Base-by-base conservation (phyloP, 2,888 invertebrate species). In the Lacanobia wlatinum region DNA sequence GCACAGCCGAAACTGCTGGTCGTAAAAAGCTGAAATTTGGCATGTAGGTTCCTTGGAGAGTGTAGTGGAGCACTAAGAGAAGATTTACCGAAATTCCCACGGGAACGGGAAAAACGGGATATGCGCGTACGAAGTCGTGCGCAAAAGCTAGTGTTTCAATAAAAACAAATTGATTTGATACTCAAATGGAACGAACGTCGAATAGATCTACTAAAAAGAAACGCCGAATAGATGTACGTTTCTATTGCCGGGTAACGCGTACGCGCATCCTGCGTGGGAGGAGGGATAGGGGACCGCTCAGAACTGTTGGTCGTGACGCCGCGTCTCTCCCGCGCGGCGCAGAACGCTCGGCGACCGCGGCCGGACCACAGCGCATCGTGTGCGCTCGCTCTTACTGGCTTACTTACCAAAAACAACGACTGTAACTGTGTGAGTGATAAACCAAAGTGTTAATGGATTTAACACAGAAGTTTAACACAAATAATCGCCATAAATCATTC, bases 241-340 rank as follows among this genome's bases (percentile, higher is more conserved):
- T 78, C 73, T 81, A 80, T 85, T 72, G 81, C 55, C 65, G 74
- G 71, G 70, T 76, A 76, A 72, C 48, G 83, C 82, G 84, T 84
- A 77, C 83, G 84, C 83, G 87, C 87, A 87, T 90, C 87, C 89
- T 89, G 90, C 90, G 87, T 88, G 73, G 89, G 89, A 87, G 88
- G 79, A 86, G 88, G 87, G 87, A 84, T 87, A 86, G 86, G 82
- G 81, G 84, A 80, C 82, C 81, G 83, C 80, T 84, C 78, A 52
- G 78, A 84, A 85, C 87, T 88, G 90, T 90, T 84, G 86, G 87
- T 85, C 87, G 84, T 84, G 85, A 72, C 78, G 81, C 86, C 83
- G 84, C 85, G 87, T 83, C 87, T 88, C 88, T 88, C 88, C 86
- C 87, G 87, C 87, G 84, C 78, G 67, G 60, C 74, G 78, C 87